phyloP scores from a whole-genome alignment of 1,140 invertebrate genomes.

The Gryon sp. region DNA sequence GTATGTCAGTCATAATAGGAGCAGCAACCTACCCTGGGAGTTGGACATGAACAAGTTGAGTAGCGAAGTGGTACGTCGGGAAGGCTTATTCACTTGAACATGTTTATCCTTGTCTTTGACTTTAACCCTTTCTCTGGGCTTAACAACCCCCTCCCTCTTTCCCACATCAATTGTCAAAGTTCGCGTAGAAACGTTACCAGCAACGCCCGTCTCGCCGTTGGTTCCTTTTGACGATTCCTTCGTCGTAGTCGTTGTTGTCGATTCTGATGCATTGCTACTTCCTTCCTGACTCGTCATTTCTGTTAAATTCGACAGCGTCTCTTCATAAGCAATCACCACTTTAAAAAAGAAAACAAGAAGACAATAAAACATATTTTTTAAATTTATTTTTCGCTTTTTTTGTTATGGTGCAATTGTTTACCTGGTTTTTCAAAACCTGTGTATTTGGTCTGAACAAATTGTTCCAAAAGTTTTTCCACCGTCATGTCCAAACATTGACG shows the following conservation, averaged over 20 bases:
- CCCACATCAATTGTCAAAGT: conserved; percentile 75
- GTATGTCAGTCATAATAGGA: no score
- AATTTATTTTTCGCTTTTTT: conserved; percentile 21
- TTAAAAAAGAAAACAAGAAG: neutral
- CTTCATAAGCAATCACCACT: conserved; percentile 79
- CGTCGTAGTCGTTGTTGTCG: conserved; percentile 58
- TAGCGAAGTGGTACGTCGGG: conserved; percentile 94
- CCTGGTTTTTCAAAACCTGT: conserved; percentile 95
- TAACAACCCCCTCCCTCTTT: conserved; percentile 73
- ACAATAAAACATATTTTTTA: no score
- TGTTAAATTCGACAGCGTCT: conserved; percentile 80
- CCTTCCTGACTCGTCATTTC: conserved; percentile 72
- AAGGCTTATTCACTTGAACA: conserved; percentile 84
- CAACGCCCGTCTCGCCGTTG: conserved; percentile 78
- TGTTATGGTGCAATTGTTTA: no score
- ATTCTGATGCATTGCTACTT: conserved; percentile 55
- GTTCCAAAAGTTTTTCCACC: conserved; percentile 93
- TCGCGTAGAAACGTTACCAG: conserved; percentile 75
- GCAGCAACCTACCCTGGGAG: conserved; percentile 89
- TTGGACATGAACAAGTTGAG: conserved; percentile 96
- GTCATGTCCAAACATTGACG: conserved; percentile 94
- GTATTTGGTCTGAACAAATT: conserved; percentile 93
- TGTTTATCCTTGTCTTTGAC: conserved; percentile 78
- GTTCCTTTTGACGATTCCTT: conserved; percentile 76
- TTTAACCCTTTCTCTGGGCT: conserved; percentile 68